A percentile compares a stretch with the other conserved stretches of the same genome.
These are phyloP conservation scores for Clarias batrachus DNA, from an alignment of 2,113 vertebrate species.

Conservation along the genomic window DNA sequence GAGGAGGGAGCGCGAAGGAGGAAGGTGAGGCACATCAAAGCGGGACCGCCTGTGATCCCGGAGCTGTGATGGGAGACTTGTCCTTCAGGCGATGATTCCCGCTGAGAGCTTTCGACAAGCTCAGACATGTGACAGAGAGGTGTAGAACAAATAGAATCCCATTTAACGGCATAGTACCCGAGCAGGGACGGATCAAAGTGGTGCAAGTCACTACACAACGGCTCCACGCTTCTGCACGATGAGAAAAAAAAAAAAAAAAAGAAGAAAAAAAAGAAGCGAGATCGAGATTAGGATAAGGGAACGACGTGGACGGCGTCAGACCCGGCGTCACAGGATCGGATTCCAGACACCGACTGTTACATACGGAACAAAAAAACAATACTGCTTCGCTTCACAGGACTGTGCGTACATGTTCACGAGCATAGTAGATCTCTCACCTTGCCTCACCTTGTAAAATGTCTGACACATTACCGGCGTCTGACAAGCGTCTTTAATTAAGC, in stretches of 20 bases:
- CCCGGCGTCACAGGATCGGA: neutral
- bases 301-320: neutral
- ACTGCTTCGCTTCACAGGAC: neutral
- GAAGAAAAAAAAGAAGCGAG: neutral
- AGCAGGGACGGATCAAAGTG: neutral
- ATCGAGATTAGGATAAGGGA: neutral
- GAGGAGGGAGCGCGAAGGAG: neutral
- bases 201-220: neutral
- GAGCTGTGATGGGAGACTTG: conserved; percentile 30
- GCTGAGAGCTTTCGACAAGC: conserved; percentile 34
- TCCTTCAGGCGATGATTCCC: conserved; percentile 15
- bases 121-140: neutral
- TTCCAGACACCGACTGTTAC: neutral
- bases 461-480: neutral
- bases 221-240: neutral
- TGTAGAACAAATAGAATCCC: neutral
- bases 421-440: neutral
- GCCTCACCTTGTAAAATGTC: neutral
- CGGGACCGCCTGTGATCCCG: conserved; percentile 22
- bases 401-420: no score
- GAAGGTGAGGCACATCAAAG: conserved; percentile 38
- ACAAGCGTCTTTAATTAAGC: conserved; percentile 14
- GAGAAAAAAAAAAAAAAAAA: neutral
- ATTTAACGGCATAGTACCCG: neutral
- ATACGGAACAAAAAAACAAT: neutral